These are phyloP conservation scores for Microcebus ravelobensis DNA, from an alignment of 2,113 vertebrate species.

Conservation along the genomic window DNA sequence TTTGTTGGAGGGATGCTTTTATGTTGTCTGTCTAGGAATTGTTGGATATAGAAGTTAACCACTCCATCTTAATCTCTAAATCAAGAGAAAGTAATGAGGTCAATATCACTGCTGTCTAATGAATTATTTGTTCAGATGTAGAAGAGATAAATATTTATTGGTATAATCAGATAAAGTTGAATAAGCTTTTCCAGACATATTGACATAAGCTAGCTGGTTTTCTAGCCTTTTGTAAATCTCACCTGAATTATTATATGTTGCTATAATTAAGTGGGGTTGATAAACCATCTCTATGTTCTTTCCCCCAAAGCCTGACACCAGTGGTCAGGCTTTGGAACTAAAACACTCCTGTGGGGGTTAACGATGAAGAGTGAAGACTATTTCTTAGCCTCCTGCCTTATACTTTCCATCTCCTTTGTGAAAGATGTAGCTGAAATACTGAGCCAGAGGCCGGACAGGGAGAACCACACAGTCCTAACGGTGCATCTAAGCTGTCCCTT, in stretches of 20 bases:
- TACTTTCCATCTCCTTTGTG: background rate
- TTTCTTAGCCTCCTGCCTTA: background rate
- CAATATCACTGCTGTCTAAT: background rate
- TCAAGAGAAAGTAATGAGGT: background rate
- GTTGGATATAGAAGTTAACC: background rate
- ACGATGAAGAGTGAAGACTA: background rate
- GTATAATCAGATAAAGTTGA: conserved; percentile 26
- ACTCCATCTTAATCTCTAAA: conserved; percentile 11
- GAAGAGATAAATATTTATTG: conserved; percentile 46
- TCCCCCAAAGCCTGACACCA: background rate
- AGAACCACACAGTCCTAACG: background rate
- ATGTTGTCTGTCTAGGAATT: background rate
- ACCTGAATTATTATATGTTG: background rate
- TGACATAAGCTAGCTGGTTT: background rate
- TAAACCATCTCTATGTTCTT: conserved; percentile 16
- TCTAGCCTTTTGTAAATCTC: conserved; percentile 34
- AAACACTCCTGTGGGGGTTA: background rate
- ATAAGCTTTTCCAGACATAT: background rate
- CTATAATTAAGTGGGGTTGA: conserved; percentile 35
- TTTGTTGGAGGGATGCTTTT: background rate
- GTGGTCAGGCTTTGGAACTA: conserved; percentile 10
- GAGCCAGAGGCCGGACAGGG: background rate
- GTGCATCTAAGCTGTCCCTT: background rate
- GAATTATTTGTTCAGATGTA: conserved; percentile 48
- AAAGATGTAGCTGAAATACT: background rate